phyloP scores from a whole-genome alignment of 2,797 vertebrate species.

The Oryzias dopingdopingensis region DNA sequence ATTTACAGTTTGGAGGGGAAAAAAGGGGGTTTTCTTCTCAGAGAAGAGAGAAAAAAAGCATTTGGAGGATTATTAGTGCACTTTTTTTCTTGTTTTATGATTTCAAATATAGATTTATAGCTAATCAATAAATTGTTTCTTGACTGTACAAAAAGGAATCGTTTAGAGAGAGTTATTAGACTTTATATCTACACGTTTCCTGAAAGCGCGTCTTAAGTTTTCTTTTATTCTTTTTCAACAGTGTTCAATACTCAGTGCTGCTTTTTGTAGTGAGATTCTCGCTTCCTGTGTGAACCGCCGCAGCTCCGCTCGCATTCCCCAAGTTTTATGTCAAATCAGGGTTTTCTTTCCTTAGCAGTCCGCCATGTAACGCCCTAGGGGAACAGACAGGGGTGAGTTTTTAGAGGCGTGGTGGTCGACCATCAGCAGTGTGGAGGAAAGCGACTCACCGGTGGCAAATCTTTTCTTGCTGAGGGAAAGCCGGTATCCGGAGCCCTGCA shows the following conservation, averaged over 20 bases:
- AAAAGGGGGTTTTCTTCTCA: slow-evolving; percentile 12
- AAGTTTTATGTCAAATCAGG: slow-evolving; percentile 30
- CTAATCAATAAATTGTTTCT: slow-evolving; percentile 72
- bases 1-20: slow-evolving; percentile 54
- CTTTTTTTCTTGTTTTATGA: slow-evolving; percentile 73
- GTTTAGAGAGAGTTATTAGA: slow-evolving; percentile 76
- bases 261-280: slow-evolving; percentile 81
- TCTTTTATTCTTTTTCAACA: slow-evolving; percentile 69
- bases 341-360: slow-evolving; percentile 84
- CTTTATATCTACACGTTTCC: slow-evolving; percentile 71
- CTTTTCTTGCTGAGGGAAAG: slow-evolving; percentile 95
- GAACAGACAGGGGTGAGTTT: slow-evolving; percentile 1
- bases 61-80: slow-evolving; percentile 81
- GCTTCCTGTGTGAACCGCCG: slow-evolving; percentile 70
- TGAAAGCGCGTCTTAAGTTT: slow-evolving; percentile 61
- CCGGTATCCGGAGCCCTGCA: slow-evolving; percentile 88
- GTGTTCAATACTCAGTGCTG: slow-evolving; percentile 95
- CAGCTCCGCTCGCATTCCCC: slow-evolving; percentile 32
- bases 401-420: not conserved
- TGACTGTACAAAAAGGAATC: slow-evolving; percentile 80
- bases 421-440: too few relatives aligned
- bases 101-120: slow-evolving; percentile 78
- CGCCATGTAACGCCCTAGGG: slow-evolving; percentile 95
- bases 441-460: slow-evolving; percentile 88
- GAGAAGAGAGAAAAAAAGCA: slow-evolving; percentile 51